A percentile compares a stretch with the other conserved stretches of the same genome.
phyloP scores from a whole-genome alignment of 2,888 invertebrate genomes.

The Pammene fasciana region DNA sequence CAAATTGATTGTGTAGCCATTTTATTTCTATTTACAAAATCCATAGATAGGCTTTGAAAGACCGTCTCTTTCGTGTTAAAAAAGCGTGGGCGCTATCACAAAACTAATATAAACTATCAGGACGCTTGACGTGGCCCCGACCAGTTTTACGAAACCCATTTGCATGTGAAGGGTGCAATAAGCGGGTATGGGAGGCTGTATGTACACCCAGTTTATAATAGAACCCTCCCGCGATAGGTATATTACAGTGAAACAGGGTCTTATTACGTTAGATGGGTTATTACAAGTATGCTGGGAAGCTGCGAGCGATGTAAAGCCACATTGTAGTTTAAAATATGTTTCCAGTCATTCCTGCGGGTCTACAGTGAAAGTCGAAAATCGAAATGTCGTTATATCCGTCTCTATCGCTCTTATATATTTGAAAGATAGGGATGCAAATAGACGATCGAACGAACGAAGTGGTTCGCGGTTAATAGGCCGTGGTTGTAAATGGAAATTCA shows the following conservation, averaged over 20 bases:
- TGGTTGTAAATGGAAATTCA: too few relatives aligned
- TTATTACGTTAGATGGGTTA: background rate
- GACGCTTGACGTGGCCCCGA: conserved; percentile 3
- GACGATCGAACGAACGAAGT: too few relatives aligned
- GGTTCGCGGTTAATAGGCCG: too few relatives aligned
- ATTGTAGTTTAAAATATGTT: conserved; percentile 12
- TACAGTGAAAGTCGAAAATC: too few relatives aligned
- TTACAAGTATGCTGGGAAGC: conserved; percentile 9
- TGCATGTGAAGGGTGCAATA: conserved; percentile 36
- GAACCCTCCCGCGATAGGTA: background rate
- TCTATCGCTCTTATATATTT: too few relatives aligned
- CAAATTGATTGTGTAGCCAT: too few relatives aligned
- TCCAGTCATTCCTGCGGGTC: background rate
- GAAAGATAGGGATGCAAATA: too few relatives aligned
- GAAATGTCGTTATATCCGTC: too few relatives aligned
- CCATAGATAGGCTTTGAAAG: too few relatives aligned
- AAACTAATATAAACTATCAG: conserved; percentile 9
- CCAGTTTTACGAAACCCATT: conserved; percentile 25
- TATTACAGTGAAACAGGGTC: background rate
- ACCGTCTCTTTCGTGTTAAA: background rate
- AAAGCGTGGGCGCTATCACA: background rate
- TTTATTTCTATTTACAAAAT: too few relatives aligned
- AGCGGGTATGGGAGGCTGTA: conserved; percentile 17
- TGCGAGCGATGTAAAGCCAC: conserved; percentile 11
- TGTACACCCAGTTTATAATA: background rate